Evolutionary conservation across 1,140 invertebrate species (phyloP), one percentile per base, ranked within the genome.

Genomic region (Drosophila auraria): DNA sequence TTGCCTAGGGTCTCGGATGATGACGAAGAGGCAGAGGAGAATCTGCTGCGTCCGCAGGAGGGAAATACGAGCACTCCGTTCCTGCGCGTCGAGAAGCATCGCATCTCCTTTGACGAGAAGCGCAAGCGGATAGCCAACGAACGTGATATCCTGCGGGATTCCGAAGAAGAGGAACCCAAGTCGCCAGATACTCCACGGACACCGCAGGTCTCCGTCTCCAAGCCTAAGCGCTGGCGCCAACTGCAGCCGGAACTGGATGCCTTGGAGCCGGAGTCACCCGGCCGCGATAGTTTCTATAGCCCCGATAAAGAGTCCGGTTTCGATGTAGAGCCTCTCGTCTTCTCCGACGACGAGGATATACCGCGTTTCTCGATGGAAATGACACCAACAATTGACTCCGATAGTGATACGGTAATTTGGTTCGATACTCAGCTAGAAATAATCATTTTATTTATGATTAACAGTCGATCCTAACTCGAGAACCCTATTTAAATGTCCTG

Each of bases 321-420:
- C 30, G 91, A 93, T 56, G 95, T 95, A 62, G 95, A 96, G 69
- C 94, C 94, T 57, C 93, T 96, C 47, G 95, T 96, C 56, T 97
- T 97, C 93, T 96, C 96, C 27, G 96, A 96, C 83, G 94, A 95
- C 83, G 94, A 95, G 77, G 92, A 93, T 45, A 93, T 93, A 93
- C 94, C 76, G 92, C 94, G 93, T 91, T 94, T 84, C 92, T 94
- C 77, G 81, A 89, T 80, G 79, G 92, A 93, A 92, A 91, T 92
- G 86, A 90, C 91, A 90, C 83, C 87, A 83, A 91, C 76, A 57
- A 57, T 91, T 78, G 92, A 93, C 75, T 93, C 92, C 63, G 92
- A 93, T 92, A 92, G 92, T 89, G 92, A 93, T 92, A 92, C 87
- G 92, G 92, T 93, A 93, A 87, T 75, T 82, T 87, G 68, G 77